Evolutionary conservation across 2,888 invertebrate genomes (phyloP).

Genomic region (Podabrus alpinus): DNA sequence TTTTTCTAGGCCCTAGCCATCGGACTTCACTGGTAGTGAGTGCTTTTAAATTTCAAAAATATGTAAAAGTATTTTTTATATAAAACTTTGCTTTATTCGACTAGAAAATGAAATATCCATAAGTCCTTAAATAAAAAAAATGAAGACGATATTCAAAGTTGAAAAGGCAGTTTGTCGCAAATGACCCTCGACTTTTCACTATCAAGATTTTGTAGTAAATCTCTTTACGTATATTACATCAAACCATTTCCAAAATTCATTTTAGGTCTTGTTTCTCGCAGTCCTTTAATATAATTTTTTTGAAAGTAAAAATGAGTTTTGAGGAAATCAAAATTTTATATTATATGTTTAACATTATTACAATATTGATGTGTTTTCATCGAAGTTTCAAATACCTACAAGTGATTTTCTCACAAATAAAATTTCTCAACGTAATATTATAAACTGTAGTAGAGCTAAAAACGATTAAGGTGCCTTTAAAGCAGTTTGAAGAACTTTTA

Average conservation of each 20-base stretch:
- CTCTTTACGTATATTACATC: conserved; percentile 15
- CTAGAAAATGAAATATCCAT: conserved; percentile 27
- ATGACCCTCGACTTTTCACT: conserved; percentile 25
- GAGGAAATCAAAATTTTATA: not conserved
- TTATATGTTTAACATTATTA: not conserved
- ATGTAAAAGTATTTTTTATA: conserved; percentile 6
- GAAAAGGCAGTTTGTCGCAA: conserved; percentile 25
- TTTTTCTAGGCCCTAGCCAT: not conserved
- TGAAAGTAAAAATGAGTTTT: not conserved
- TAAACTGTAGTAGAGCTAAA: not conserved
- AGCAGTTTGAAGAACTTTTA: not conserved
- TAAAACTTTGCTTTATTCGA: conserved; percentile 20
- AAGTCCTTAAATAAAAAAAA: conserved; percentile 17
- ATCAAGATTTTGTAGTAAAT: conserved; percentile 23
- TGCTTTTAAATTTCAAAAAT: not conserved
- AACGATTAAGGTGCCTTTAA: not conserved
- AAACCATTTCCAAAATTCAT: conserved; percentile 10
- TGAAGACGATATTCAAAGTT: conserved; percentile 20
- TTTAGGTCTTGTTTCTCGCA: conserved; percentile 9
- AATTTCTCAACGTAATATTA: not conserved
- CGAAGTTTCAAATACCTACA: conserved; percentile 12
- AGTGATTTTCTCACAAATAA: not conserved
- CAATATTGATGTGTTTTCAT: conserved; percentile 13
- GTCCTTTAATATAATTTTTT: not conserved
- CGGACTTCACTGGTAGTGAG: not conserved